Base-by-base conservation (phyloP, 2,797 vertebrate species). In the Syncerus caffer region DNA sequence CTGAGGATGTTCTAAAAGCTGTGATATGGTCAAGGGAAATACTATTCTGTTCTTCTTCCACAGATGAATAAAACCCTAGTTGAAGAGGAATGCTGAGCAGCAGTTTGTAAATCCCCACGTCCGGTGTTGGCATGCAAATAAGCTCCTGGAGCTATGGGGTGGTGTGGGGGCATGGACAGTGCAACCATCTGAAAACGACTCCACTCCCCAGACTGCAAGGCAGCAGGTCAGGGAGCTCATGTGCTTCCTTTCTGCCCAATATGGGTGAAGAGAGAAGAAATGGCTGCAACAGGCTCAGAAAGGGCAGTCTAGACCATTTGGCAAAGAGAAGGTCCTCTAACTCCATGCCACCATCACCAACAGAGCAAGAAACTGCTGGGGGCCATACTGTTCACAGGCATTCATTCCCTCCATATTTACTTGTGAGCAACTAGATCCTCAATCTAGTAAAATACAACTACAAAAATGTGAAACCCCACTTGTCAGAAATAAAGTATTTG, bases 401-500 rank as follows among this genome's bases (percentile, higher is more conserved):
- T 38, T 17, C 84, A 51, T 38, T 11, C 29, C 14, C 62, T 80
- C 19, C 2, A 13, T 31, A 64, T 62, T 88, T 64, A 83, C 17
- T 83, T 90, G 80, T 3, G 76, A 74, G 8, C n/a, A 92, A 27
- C 42, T 25, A 47, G 38, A 53, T 76, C 38, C 50, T 79, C 29
- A 51, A 58, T 47, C 4, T 45, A 90, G 71, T 14, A 84, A 92
- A 62, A 89, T 25, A 50, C 76, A 95, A 53, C 7, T 53, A 71
- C 4, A 83, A 38, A 90, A 84, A 76, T 19, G 6, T 55, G 62
- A 88, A 92, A 71, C 7, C 64, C 25, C 12, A n/a, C 45, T 74
- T 78, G 23, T 67, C 29, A 86, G 47, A 94, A 89, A 89, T 78
- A 79, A 91, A 80, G 21, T 11, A 60, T 51, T 71, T 71, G 17